phyloP scores from a whole-genome alignment of 2,797 vertebrate species.

The Channallabes apus region DNA sequence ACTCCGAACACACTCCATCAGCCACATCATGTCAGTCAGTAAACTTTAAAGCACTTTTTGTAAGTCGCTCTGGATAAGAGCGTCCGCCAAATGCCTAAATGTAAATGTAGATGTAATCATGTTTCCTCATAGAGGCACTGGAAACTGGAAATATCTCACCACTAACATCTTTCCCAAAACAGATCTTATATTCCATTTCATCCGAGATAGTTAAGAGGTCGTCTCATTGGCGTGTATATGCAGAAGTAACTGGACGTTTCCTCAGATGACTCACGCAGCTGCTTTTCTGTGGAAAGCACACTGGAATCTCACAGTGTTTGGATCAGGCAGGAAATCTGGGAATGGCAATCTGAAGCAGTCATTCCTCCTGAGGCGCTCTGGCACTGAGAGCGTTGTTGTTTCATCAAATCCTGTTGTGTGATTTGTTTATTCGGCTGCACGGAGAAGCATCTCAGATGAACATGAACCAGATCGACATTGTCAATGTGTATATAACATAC shows the following conservation, averaged over 20 bases:
- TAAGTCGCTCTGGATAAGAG: no score
- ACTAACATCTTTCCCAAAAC: neutral
- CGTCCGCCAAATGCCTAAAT: no score
- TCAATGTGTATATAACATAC: neutral
- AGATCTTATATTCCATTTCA: no score
- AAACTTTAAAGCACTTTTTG: no score
- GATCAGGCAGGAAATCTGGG: slow-evolving; percentile 29
- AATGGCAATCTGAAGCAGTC: slow-evolving; percentile 43
- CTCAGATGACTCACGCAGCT: slow-evolving; percentile 5
- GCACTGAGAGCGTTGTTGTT: neutral
- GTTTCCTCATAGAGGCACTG: neutral
- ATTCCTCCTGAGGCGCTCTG: slow-evolving; percentile 29
- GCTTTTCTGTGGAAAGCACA: slow-evolving; percentile 19
- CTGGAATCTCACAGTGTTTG: slow-evolving; percentile 3
- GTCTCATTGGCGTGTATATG: neutral
- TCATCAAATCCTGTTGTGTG: neutral
- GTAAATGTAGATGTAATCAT: no score
- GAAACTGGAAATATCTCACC: neutral
- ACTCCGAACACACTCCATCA: neutral
- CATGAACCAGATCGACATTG: neutral
- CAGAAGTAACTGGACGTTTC: slow-evolving; percentile 23
- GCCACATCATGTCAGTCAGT: no score
- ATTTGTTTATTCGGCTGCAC: slow-evolving; percentile 1
- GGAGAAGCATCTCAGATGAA: neutral
- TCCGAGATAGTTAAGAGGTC: neutral